Evolutionary conservation across 2,797 vertebrate species (phyloP).

Genomic region (Paedocypris micromegethes): DNA sequence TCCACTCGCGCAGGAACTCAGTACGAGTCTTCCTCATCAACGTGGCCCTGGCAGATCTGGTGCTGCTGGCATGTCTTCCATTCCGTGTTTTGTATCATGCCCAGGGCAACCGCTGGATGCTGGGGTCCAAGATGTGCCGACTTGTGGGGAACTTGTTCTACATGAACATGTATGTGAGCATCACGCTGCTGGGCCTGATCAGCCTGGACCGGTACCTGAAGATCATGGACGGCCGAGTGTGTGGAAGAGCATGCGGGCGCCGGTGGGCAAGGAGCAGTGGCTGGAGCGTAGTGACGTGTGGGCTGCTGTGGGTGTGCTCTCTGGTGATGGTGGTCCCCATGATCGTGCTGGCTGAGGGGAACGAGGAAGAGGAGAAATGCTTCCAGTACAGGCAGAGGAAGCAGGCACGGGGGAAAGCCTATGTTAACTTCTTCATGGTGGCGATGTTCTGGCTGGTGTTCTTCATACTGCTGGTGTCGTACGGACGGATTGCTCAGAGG

Average conservation of each 20-base stretch:
- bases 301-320: slow-evolving; percentile 67
- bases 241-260: slow-evolving; percentile 29
- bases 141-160: slow-evolving; percentile 83
- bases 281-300: slow-evolving; percentile 70
- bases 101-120: slow-evolving; percentile 68
- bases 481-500: slow-evolving; percentile 77
- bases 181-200: slow-evolving; percentile 83
- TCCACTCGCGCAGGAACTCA: slow-evolving; percentile 81
- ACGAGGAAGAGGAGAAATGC: slow-evolving; percentile 58
- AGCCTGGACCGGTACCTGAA: slow-evolving; percentile 88
- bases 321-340: slow-evolving; percentile 56
- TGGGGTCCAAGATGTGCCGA: slow-evolving; percentile 69
- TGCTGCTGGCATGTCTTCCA: slow-evolving; percentile 81
- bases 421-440: slow-evolving; percentile 74
- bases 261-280: slow-evolving; percentile 52
- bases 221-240: slow-evolving; percentile 63
- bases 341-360: slow-evolving; percentile 54
- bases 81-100: slow-evolving; percentile 83
- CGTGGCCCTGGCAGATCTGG: slow-evolving; percentile 78
- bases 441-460: slow-evolving; percentile 82
- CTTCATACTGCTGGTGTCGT: slow-evolving; percentile 73
- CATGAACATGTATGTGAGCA: slow-evolving; percentile 95
- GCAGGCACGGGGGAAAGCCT: slow-evolving; percentile 52
- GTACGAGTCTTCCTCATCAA: slow-evolving; percentile 86
- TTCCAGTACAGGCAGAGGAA: slow-evolving; percentile 79